phyloP scores from a whole-genome alignment of 2,113 vertebrate species.

The Phalacrocorax carbo region DNA sequence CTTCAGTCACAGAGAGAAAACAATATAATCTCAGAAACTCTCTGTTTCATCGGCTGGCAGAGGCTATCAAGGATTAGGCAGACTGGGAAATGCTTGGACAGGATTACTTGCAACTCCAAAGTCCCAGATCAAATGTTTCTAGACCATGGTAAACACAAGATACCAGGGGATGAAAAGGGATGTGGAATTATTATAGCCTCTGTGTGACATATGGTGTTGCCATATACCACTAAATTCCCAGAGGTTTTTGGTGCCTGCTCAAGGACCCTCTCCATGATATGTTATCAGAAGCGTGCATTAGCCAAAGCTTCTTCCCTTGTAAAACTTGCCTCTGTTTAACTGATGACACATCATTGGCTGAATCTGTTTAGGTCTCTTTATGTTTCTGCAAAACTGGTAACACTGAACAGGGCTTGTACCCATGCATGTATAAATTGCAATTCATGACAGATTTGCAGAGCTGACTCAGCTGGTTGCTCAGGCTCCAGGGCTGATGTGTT shows the following conservation, averaged over 20 bases:
- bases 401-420: not conserved
- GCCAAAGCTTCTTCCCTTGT: not conserved
- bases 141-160: not conserved
- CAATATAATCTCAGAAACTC: not conserved
- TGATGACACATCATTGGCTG: not conserved
- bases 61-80: not conserved
- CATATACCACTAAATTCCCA: not conserved
- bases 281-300: not conserved
- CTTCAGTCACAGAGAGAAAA: slow-evolving; percentile 8
- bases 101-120: not conserved
- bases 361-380: not conserved
- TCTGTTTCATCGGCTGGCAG: not conserved
- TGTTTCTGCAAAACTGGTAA: not conserved
- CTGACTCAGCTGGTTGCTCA: not conserved
- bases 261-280: not conserved
- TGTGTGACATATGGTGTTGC: not conserved
- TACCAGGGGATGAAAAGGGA: not conserved
- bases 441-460: not conserved
- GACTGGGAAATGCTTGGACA: not conserved
- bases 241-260: not conserved
- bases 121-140: not conserved
- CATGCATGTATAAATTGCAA: not conserved
- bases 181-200: not conserved
- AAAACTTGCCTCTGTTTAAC: not conserved
- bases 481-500: not conserved